A percentile compares a stretch with the other conserved stretches of the same genome.
Evolutionary conservation across 1,140 invertebrate species (phyloP).

Genomic region (Micrasema longulum): DNA sequence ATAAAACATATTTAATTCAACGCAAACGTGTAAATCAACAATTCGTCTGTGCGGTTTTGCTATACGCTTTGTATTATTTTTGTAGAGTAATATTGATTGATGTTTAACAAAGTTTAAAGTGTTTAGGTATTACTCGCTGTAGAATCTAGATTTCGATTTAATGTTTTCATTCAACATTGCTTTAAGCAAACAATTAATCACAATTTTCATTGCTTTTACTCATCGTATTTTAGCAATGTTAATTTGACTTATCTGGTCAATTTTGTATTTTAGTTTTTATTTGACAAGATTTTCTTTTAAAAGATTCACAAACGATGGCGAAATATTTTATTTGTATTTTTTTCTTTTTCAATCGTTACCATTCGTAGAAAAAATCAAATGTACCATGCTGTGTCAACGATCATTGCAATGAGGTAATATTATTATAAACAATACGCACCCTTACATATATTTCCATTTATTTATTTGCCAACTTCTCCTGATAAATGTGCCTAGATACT

Average conservation of each 20-base stretch:
- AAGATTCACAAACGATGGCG: neutral
- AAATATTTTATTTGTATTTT: slow-evolving; percentile 36
- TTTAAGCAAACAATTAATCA: neutral
- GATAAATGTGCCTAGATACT: neutral
- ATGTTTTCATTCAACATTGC: slow-evolving; percentile 11
- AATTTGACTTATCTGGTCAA: neutral
- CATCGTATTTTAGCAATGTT: neutral
- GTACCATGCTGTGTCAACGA: slow-evolving; percentile 91
- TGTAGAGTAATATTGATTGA: neutral
- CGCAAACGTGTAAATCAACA: too few relatives aligned
- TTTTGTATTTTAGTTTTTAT: neutral
- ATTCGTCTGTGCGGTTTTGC: neutral
- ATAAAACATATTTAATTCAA: too few relatives aligned
- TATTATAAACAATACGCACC: slow-evolving; percentile 41
- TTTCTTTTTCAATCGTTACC: slow-evolving; percentile 53
- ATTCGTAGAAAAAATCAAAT: slow-evolving; percentile 81
- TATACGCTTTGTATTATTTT: neutral
- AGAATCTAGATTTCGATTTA: slow-evolving; percentile 15
- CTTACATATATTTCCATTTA: slow-evolving; percentile 36
- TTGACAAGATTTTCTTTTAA: neutral
- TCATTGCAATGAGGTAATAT: slow-evolving; percentile 90
- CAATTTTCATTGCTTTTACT: too few relatives aligned
- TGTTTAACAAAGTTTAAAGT: slow-evolving; percentile 1
- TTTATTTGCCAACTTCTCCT: slow-evolving; percentile 30
- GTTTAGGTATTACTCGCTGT: slow-evolving; percentile 1